Conservation (phyloP, 2,113 vertebrate genomes). For the Ceyx melanurus region DNA sequence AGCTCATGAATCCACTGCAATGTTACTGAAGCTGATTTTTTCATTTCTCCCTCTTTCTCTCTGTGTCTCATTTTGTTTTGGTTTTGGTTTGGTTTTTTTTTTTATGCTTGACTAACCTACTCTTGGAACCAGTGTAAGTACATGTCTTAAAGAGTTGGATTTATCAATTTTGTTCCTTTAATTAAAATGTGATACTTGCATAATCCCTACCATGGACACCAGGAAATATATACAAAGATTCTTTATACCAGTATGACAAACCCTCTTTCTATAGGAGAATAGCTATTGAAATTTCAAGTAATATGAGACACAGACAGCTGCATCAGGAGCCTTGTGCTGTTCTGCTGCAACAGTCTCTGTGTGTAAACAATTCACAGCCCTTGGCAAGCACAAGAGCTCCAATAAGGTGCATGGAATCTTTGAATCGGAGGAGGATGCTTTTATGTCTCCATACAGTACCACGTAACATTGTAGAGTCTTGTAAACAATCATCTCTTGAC, state of each 20-base stretch:
- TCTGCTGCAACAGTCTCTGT: background rate
- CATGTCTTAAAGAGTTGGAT: background rate
- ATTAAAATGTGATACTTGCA: background rate
- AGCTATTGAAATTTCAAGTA: background rate
- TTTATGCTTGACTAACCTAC: background rate
- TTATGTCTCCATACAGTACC: background rate
- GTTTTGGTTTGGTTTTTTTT: background rate
- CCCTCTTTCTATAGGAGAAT: background rate
- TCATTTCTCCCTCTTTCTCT: background rate
- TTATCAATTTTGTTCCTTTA: background rate
- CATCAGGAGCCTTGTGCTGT: background rate
- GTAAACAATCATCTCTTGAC: background rate
- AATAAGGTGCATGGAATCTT: background rate
- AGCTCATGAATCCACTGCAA: background rate
- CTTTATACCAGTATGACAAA: background rate
- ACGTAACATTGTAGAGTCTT: background rate
- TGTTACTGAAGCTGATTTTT: background rate
- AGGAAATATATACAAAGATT: background rate
- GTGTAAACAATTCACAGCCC: background rate
- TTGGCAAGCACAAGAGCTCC: background rate
- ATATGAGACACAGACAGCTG: background rate
- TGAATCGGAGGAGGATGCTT: background rate
- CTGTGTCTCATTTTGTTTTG: background rate
- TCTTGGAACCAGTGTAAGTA: background rate
- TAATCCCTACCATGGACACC: background rate